Conservation (phyloP, 2,888 invertebrate species). For the Electrophaes corylata region DNA sequence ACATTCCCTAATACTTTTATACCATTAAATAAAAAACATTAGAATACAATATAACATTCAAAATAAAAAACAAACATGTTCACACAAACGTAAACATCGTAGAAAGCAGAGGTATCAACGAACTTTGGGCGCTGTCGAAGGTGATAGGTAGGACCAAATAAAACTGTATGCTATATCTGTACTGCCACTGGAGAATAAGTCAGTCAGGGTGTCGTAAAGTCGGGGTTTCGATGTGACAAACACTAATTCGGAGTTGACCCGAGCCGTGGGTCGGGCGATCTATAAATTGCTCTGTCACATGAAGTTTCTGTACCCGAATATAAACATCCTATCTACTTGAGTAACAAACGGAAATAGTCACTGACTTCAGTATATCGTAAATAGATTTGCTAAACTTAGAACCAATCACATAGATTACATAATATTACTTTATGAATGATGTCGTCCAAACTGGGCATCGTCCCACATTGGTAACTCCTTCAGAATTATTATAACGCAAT, state of each 20-base stretch:
- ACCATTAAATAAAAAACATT: too few species aligned
- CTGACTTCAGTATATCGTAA: background rate
- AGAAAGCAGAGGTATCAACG: too few species aligned
- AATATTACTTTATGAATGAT: background rate
- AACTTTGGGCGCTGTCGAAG: too few species aligned
- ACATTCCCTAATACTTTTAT: too few species aligned
- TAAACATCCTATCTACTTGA: slow-evolving; percentile 16
- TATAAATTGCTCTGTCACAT: slow-evolving; percentile 30
- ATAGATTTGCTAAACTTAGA: slow-evolving; percentile 9
- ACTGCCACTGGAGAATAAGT: slow-evolving; percentile 8
- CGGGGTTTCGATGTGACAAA: slow-evolving; percentile 20
- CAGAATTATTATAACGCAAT: too few species aligned
- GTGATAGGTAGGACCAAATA: background rate
- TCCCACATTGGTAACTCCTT: background rate
- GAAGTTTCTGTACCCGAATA: slow-evolving; percentile 29
- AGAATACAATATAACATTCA: too few species aligned
- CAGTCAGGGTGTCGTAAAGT: slow-evolving; percentile 15
- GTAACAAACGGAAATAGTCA: slow-evolving; percentile 19
- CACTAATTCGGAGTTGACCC: slow-evolving; percentile 29
- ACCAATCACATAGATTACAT: background rate
- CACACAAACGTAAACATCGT: too few species aligned
- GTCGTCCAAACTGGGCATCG: background rate
- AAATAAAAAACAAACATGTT: too few species aligned
- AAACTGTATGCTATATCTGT: background rate
- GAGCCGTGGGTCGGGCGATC: slow-evolving; percentile 11